phyloP scores from a whole-genome alignment of 1,140 invertebrate species.

The Drosophila rhopaloa region DNA sequence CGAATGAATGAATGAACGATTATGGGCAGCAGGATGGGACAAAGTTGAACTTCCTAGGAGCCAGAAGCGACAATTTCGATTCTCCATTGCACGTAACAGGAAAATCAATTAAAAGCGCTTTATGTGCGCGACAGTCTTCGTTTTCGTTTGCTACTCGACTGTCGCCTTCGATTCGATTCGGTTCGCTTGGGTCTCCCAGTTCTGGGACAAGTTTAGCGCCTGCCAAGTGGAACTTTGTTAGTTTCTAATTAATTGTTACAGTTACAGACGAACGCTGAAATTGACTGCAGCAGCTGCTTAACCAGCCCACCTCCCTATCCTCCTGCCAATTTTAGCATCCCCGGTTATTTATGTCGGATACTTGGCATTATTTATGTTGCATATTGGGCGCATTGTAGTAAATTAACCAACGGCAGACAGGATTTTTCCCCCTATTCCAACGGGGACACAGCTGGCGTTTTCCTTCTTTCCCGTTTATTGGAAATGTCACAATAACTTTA shows the following conservation, averaged over 20 bases:
- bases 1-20: slow-evolving; percentile 81
- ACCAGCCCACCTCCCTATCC: slow-evolving; percentile 4
- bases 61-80: slow-evolving; percentile 45
- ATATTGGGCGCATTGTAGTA: slow-evolving; percentile 74
- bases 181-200: slow-evolving; percentile 11
- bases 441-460: slow-evolving; percentile 51
- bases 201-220: slow-evolving; percentile 71
- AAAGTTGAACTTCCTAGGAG: neutral
- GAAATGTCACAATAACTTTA: slow-evolving; percentile 69
- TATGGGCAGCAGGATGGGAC: slow-evolving; percentile 24
- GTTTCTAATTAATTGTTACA: slow-evolving; percentile 83
- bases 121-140: slow-evolving; percentile 77
- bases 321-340: slow-evolving; percentile 47
- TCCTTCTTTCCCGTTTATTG: slow-evolving; percentile 48
- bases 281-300: slow-evolving; percentile 50
- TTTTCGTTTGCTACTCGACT: slow-evolving; percentile 23
- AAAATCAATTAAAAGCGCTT: slow-evolving; percentile 83
- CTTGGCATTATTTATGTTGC: slow-evolving; percentile 78
- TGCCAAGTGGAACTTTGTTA: slow-evolving; percentile 79
- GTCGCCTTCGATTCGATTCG: slow-evolving; percentile 34
- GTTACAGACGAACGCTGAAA: slow-evolving; percentile 56
- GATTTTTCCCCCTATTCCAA: neutral
- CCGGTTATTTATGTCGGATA: slow-evolving; percentile 74
- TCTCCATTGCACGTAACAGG: slow-evolving; percentile 71
- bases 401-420: slow-evolving; percentile 55